Evolutionary conservation across 2,888 invertebrate species (phyloP).

Genomic region (Tetheella fluctuosa): DNA sequence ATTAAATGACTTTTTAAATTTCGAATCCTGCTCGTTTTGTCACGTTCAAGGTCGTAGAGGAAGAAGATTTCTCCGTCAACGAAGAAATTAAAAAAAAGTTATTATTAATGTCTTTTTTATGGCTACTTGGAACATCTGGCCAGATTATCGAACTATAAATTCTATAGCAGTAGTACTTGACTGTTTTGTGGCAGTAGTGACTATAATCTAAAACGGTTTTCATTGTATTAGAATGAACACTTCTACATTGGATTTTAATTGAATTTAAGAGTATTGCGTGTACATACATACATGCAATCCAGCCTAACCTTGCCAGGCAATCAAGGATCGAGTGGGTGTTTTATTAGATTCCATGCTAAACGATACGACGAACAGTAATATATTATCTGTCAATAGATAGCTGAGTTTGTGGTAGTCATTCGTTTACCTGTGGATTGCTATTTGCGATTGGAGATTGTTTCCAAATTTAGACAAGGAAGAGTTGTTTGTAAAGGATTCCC

Average conservation of each 20-base stretch:
- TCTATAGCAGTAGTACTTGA: conserved; percentile 35
- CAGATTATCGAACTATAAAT: conserved; percentile 39
- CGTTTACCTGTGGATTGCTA: conserved; percentile 11
- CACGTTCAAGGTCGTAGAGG: conserved; percentile 77
- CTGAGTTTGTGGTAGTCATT: conserved; percentile 11
- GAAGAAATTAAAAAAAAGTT: conserved; percentile 41
- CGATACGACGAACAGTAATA: conserved; percentile 26
- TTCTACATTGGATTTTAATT: conserved; percentile 47
- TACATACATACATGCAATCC: conserved; percentile 38
- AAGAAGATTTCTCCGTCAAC: conserved; percentile 48
- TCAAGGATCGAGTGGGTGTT: conserved; percentile 45
- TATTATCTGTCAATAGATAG: conserved; percentile 23
- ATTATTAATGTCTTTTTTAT: conserved; percentile 37
- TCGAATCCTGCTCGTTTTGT: conserved; percentile 71
- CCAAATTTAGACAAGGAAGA: not conserved
- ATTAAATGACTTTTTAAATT: conserved; percentile 71
- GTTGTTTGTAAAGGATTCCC: not conserved
- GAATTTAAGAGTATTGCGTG: conserved; percentile 35
- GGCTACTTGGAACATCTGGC: conserved; percentile 59
- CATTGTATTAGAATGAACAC: conserved; percentile 44
- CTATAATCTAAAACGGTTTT: conserved; percentile 50
- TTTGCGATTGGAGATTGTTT: conserved; percentile 4
- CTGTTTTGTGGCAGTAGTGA: conserved; percentile 41
- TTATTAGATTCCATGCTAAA: conserved; percentile 39
- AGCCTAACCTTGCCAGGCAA: conserved; percentile 46